A percentile compares a stretch with the other conserved stretches of the same genome.
These are phyloP conservation scores for Rhamphomyia laevipes DNA, from an alignment of 2,888 invertebrate species.

Conservation along the genomic window DNA sequence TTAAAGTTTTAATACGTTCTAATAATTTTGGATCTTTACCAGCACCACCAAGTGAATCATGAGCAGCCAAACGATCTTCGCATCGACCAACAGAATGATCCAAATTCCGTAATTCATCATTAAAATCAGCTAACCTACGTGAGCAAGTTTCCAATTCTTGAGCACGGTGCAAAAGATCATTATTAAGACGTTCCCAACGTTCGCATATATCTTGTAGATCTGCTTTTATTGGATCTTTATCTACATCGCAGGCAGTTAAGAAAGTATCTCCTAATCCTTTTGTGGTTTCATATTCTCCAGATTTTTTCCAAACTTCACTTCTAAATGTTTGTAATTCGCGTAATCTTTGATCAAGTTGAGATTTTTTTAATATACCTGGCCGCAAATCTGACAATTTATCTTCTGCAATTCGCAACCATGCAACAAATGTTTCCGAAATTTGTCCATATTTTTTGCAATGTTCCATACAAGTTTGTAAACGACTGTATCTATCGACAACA, in stretches of 20 bases:
- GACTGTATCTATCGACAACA: slow-evolving; percentile 72
- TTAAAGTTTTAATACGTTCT: slow-evolving; percentile 70
- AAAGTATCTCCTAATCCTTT: slow-evolving; percentile 78
- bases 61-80: slow-evolving; percentile 66
- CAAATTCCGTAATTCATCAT: slow-evolving; percentile 73
- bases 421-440: slow-evolving; percentile 71
- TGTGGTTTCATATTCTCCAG: slow-evolving; percentile 86
- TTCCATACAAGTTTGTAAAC: slow-evolving; percentile 82
- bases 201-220: slow-evolving; percentile 71
- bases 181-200: slow-evolving; percentile 84
- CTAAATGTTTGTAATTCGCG: slow-evolving; percentile 79
- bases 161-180: slow-evolving; percentile 44
- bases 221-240: slow-evolving; percentile 77
- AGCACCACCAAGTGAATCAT: slow-evolving; percentile 58
- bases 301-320: slow-evolving; percentile 85
- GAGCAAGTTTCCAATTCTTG: slow-evolving; percentile 60
- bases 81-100: slow-evolving; percentile 75
- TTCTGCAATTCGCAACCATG: slow-evolving; percentile 81
- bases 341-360: slow-evolving; percentile 77
- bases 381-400: slow-evolving; percentile 67
- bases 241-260: slow-evolving; percentile 76
- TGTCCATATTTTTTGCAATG: slow-evolving; percentile 83
- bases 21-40: slow-evolving; percentile 72
- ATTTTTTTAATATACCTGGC: slow-evolving; percentile 69
- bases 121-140: slow-evolving; percentile 70